Evolutionary conservation across 92 coral and sea anemone species (phyloP).

Genomic region (Palythoa grandiflora): DNA sequence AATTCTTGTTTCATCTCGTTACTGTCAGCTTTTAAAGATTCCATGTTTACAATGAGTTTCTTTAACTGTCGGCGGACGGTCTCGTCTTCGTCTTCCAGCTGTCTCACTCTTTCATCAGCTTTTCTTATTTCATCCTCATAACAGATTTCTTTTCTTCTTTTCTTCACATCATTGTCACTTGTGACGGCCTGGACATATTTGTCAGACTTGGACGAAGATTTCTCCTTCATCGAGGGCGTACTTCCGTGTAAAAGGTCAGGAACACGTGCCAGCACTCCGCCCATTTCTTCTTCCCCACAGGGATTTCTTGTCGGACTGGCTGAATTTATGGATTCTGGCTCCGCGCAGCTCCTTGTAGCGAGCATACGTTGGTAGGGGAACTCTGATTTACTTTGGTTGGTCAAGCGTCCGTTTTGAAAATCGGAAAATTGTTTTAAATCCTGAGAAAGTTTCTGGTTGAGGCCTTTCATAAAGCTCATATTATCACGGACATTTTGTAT

Average conservation of each 20-base stretch:
- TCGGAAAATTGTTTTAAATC: slow-evolving; percentile 54
- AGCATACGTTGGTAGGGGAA: background rate
- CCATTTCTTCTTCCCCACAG: background rate
- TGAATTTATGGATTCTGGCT: background rate
- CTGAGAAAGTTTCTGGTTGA: slow-evolving; percentile 53
- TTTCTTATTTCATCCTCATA: slow-evolving; percentile 16
- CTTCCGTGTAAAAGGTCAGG: slow-evolving; percentile 42
- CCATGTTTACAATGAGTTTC: slow-evolving; percentile 72
- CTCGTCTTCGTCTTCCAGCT: slow-evolving; percentile 48
- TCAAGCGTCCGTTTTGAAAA: slow-evolving; percentile 33
- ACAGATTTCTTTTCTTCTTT: background rate
- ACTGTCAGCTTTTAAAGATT: slow-evolving; percentile 73
- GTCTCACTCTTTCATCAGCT: slow-evolving; percentile 22
- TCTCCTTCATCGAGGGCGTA: background rate
- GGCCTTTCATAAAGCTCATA: slow-evolving; percentile 50
- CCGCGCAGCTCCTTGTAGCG: background rate
- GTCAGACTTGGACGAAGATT: slow-evolving; percentile 27
- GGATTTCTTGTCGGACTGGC: slow-evolving; percentile 1
- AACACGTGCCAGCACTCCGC: slow-evolving; percentile 4
- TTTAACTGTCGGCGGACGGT: slow-evolving; percentile 67
- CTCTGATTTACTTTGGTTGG: background rate
- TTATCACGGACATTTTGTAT: slow-evolving; percentile 57
- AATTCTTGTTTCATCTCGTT: slow-evolving; percentile 74
- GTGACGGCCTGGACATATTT: slow-evolving; percentile 20
- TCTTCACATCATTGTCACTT: background rate